A percentile compares a stretch with the other conserved stretches of the same genome.
These are phyloP conservation scores for Bombus ignitus DNA, from an alignment of 1,140 invertebrate genomes.

Conservation along the genomic window DNA sequence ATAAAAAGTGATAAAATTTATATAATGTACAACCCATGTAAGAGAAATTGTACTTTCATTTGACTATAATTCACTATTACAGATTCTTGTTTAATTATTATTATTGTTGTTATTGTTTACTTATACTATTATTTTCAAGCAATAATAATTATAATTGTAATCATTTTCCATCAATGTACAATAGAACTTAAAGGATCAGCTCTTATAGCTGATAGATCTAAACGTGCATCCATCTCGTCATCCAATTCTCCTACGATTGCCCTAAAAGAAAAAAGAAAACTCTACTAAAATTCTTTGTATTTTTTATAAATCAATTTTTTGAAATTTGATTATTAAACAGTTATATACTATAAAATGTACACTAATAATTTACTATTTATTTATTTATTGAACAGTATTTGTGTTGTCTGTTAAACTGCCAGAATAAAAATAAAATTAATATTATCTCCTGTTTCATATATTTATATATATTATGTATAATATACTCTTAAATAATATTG, in stretches of 20 bases:
- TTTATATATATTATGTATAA: not conserved
- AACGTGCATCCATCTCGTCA: conserved; percentile 92
- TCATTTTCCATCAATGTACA: conserved; percentile 85
- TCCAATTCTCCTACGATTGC: conserved; percentile 96
- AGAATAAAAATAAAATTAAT: conserved; percentile 14
- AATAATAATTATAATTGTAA: conserved; percentile 15
- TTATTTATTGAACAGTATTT: conserved; percentile 28
- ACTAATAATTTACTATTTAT: conserved; percentile 3
- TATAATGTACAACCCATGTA: conserved; percentile 52
- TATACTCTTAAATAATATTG: not conserved
- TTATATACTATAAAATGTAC: not conserved
- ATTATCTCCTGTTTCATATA: not conserved
- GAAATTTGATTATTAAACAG: not conserved
- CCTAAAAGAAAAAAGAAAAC: conserved; percentile 81
- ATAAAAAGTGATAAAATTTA: conserved; percentile 48
- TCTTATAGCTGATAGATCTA: conserved; percentile 93
- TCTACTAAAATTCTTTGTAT: conserved; percentile 7
- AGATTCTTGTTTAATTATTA: conserved; percentile 38
- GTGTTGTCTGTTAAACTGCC: conserved; percentile 1
- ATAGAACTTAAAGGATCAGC: conserved; percentile 95
- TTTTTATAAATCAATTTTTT: conserved; percentile 1
- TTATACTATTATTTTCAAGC: conserved; percentile 31
- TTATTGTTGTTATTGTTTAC: conserved; percentile 13
- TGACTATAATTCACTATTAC: conserved; percentile 32
- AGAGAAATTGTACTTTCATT: conserved; percentile 56